Percentiles rank a stretch among this genome's conserved stretches.
Conservation (phyloP, 2,888 invertebrate genomes). For the Tenthredo distinguenda region DNA sequence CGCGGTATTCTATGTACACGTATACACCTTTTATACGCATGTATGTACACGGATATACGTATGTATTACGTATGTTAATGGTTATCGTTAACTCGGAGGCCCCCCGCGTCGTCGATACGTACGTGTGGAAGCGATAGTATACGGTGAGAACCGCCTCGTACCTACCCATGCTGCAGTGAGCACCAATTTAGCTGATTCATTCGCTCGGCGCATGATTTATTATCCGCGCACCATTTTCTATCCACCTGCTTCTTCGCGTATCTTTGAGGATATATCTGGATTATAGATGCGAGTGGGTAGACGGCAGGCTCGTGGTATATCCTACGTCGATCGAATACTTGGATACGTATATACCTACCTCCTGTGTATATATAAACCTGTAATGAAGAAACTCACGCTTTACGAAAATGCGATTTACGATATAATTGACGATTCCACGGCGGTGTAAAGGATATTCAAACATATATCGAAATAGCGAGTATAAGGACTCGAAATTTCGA, state of each 20-base stretch:
- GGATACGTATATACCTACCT: not conserved
- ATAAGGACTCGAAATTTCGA: no score
- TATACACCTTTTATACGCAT: not conserved
- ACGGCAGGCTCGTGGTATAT: not conserved
- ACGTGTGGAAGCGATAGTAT: not conserved
- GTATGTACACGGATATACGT: not conserved
- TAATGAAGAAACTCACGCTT: no score
- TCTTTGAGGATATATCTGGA: not conserved
- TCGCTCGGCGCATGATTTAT: constrained; percentile 73
- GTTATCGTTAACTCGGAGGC: constrained; percentile 14
- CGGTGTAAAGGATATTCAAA: no score
- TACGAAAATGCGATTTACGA: no score
- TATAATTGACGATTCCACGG: no score
- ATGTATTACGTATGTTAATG: not conserved
- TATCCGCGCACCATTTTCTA: constrained; percentile 53
- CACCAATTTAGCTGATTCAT: constrained; percentile 76
- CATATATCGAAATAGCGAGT: no score
- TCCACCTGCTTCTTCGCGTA: constrained; percentile 31
- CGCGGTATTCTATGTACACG: not conserved
- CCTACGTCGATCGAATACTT: not conserved
- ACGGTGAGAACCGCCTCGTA: constrained; percentile 23
- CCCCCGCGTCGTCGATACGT: constrained; percentile 23
- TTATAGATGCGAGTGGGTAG: not conserved
- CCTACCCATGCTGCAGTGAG: constrained; percentile 62
- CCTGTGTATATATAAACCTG: not conserved